Evolutionary conservation across 2,888 invertebrate species (phyloP), one percentile per base, ranked within the genome.

Genomic region (Amiota minor): DNA sequence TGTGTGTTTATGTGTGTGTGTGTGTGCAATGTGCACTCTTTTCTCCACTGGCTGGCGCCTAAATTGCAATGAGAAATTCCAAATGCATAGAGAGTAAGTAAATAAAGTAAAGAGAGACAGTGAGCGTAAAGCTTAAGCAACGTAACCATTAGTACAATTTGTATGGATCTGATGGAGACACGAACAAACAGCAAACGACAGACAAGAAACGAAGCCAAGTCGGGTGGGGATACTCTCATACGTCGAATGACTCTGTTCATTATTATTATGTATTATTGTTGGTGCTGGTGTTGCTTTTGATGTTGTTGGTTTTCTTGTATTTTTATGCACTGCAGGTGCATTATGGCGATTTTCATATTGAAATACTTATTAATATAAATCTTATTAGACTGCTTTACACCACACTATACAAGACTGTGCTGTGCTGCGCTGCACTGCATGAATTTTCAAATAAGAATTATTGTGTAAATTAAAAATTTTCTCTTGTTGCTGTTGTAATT

Each of bases 251-350:
- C 35, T 35, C 35, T 35, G 35, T 4, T 35, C 35, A 35, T 35
- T 35, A 35, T 35, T 35, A 73, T 76, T 35, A 62, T 67, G 2
- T 35, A 35, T 35, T 35, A 73, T 76, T 35, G 64, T 67, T 73
- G 68, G 62, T 47, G 56, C 16, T 49, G 16, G 46, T 53, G 64
- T 61, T 70, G 56, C 67, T 68, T 70, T 74, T 70, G 62, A 45
- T 67, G 45, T n/a, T n/a, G 69, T 23, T 76, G 20, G 47, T 67
- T 55, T 67, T 73, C 55, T 68, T 76, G 72, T 69, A 59, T 76
- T 75, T 74, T 59, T 69, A 76, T 78, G 79, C 77, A 74, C 75
- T 80, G 85, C 83, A 83, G 84, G 85, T 83, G 84, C 72, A 77
- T 74, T 77, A 78, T 81, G 77, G 53, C 59, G 20, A 59, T 59